A percentile compares a stretch with the other conserved stretches of the same genome.
These are phyloP conservation scores for Anomalospiza imberbis DNA, from an alignment of 2,797 vertebrate species.

Conservation along the genomic window DNA sequence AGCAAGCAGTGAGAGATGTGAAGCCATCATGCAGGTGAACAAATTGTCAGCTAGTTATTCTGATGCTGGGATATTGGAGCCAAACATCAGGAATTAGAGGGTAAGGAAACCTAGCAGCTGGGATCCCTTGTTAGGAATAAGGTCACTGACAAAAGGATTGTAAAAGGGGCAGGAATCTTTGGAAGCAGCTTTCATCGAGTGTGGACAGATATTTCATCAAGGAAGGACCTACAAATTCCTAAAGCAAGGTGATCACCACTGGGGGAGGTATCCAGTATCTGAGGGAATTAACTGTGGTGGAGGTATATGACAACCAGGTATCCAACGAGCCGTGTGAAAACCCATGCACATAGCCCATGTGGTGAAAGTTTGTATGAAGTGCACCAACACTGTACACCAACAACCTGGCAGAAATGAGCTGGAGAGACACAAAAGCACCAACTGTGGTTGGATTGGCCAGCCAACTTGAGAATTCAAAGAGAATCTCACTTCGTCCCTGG, in stretches of 20 bases:
- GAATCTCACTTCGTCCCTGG: neutral
- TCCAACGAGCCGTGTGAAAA: neutral
- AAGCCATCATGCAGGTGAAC: neutral
- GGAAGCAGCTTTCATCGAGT: neutral
- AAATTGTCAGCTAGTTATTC: neutral
- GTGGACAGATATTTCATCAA: neutral
- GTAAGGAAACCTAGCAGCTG: neutral
- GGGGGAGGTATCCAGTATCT: neutral
- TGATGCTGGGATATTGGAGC: neutral
- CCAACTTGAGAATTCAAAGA: neutral
- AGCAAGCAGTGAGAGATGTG: neutral
- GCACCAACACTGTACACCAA: neutral
- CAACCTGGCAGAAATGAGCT: neutral
- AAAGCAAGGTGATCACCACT: neutral
- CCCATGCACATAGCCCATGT: neutral
- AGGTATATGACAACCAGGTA: neutral
- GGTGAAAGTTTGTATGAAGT: neutral
- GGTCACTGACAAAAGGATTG: neutral
- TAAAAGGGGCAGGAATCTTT: neutral
- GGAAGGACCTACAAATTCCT: neutral
- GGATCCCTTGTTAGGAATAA: neutral
- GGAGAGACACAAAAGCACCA: neutral
- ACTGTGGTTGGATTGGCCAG: neutral
- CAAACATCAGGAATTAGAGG: neutral
- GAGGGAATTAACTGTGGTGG: neutral